Conservation (phyloP, 2,113 vertebrate genomes). For the Pica pica region DNA sequence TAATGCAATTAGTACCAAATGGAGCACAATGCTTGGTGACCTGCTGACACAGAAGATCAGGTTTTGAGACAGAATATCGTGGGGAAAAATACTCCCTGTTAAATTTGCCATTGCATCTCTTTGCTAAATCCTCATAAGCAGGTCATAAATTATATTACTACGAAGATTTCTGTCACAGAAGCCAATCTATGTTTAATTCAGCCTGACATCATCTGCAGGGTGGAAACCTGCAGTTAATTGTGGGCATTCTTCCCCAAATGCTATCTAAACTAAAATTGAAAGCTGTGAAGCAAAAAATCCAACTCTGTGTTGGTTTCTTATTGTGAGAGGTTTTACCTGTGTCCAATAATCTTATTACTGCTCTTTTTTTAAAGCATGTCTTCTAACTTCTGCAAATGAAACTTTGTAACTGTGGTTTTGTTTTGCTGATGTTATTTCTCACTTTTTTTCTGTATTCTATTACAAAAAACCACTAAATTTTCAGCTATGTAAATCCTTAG, state of each 20-base stretch:
- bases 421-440: neutral
- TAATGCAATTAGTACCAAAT: neutral
- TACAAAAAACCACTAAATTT: neutral
- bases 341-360: neutral
- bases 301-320: neutral
- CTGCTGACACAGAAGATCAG: neutral
- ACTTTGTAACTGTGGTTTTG: neutral
- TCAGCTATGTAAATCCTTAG: neutral
- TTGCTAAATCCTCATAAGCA: neutral
- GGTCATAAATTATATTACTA: neutral
- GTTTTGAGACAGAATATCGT: neutral
- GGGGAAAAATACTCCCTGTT: neutral
- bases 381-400: neutral
- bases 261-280: neutral
- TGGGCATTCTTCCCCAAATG: neutral
- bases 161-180: neutral
- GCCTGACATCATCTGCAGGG: neutral
- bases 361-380: neutral
- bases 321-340: neutral
- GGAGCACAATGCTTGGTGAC: neutral
- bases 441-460: neutral
- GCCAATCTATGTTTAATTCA: neutral
- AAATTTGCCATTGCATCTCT: neutral
- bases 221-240: neutral
- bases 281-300: neutral